phyloP scores from a whole-genome alignment of 2,888 invertebrate species.

The Luperina nickerlii region DNA sequence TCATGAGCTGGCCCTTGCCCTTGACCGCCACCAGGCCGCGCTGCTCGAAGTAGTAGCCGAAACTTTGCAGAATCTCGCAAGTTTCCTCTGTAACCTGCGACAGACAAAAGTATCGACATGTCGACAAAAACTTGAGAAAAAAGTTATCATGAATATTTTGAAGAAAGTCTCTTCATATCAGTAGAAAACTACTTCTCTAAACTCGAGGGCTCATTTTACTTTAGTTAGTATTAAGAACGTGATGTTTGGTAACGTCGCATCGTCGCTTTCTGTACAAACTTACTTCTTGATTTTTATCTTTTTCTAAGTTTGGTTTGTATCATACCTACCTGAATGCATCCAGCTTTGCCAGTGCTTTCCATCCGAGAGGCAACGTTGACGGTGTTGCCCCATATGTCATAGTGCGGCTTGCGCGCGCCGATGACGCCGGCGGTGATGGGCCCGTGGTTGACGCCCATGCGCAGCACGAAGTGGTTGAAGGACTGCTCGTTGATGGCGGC shows the following conservation, averaged over 20 bases:
- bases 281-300: not conserved
- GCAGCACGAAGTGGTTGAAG: conserved; percentile 98
- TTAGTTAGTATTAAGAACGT: not conserved
- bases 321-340: conserved; percentile 97
- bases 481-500: conserved; percentile 98
- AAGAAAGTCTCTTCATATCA: not conserved
- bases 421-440: conserved; percentile 99
- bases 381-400: conserved; percentile 99
- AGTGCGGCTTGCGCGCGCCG: conserved; percentile 98
- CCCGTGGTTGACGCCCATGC: conserved; percentile 98
- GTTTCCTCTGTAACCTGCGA: conserved; percentile 98
- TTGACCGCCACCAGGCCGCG: conserved; percentile 98
- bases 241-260: not conserved
- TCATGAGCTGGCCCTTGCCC: conserved; percentile 99
- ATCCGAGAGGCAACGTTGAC: conserved; percentile 99
- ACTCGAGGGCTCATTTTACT: not conserved
- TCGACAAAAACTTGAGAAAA: not conserved
- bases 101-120: not conserved
- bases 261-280: not conserved
- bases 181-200: not conserved
- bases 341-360: conserved; percentile 99
- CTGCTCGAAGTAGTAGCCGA: conserved; percentile 98
- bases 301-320: not conserved
- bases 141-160: not conserved
- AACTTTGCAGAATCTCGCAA: conserved; percentile 95